Evolutionary conservation across 2,113 vertebrate genomes (phyloP).

Genomic region (Struthidea cinerea): DNA sequence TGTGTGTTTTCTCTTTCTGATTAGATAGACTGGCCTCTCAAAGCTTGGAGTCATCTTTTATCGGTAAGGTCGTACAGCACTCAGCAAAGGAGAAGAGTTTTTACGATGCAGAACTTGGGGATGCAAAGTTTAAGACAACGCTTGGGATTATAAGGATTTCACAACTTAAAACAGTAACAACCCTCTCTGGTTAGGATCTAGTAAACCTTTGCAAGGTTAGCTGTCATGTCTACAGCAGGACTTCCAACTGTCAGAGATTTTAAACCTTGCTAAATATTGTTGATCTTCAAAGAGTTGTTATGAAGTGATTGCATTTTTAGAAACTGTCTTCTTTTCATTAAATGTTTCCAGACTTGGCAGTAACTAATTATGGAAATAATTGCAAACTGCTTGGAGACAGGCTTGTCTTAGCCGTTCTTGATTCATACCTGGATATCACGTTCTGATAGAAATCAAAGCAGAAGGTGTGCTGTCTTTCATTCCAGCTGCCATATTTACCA

Average conservation of each 20-base stretch:
- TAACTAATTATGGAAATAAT: not conserved
- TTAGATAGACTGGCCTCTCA: not conserved
- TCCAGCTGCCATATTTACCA: not conserved
- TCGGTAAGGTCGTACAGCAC: not conserved
- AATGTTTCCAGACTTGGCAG: not conserved
- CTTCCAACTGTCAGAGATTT: not conserved
- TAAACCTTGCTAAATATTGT: not conserved
- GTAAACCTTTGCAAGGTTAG: not conserved
- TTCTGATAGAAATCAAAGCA: not conserved
- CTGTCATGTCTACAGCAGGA: not conserved
- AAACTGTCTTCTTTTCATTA: not conserved
- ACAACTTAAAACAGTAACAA: not conserved
- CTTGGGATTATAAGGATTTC: not conserved
- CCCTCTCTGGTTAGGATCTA: not conserved
- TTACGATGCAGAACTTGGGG: not conserved
- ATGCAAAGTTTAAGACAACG: not conserved
- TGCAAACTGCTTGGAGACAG: not conserved
- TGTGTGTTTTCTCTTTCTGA: not conserved
- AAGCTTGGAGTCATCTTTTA: not conserved
- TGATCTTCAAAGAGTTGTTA: not conserved
- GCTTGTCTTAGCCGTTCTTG: not conserved
- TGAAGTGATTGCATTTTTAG: not conserved
- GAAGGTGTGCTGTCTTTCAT: not conserved
- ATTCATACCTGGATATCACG: not conserved
- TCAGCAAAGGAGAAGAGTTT: not conserved